A percentile compares a stretch with the other conserved stretches of the same genome.
These are phyloP conservation scores for Tenthredo distinguenda DNA, from an alignment of 2,888 invertebrate genomes.

Conservation along the genomic window DNA sequence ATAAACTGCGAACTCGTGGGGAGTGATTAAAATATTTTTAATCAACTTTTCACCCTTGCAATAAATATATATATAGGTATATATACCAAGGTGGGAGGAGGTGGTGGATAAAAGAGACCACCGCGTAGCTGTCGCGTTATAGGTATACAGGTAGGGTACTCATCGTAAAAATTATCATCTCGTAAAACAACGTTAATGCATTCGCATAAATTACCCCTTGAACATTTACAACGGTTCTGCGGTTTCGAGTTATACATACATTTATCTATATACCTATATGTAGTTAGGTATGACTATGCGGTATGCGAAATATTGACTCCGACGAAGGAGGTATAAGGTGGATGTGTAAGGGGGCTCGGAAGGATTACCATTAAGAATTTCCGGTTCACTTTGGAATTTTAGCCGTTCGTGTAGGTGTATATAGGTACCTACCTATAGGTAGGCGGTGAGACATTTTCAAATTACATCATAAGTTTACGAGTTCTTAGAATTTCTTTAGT, in stretches of 20 bases:
- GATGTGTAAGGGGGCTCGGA: not conserved
- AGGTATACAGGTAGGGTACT: not conserved
- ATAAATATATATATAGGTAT: not conserved
- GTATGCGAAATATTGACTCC: slow-evolving; percentile 46
- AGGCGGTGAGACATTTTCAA: not conserved
- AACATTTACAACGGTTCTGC: slow-evolving; percentile 37
- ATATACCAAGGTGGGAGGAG: not conserved
- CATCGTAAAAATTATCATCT: slow-evolving; percentile 46
- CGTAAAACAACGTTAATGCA: slow-evolving; percentile 37
- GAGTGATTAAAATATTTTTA: slow-evolving; percentile 37
- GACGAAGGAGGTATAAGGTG: not conserved
- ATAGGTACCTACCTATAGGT: not conserved
- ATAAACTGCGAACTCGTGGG: not conserved
- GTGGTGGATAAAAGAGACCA: slow-evolving; percentile 3
- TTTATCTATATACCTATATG: not conserved
- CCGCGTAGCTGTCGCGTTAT: not conserved
- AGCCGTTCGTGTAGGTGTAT: not conserved
- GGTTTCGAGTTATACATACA: not conserved
- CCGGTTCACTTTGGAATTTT: slow-evolving; percentile 46
- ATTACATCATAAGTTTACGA: slow-evolving; percentile 24
- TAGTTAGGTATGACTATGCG: slow-evolving; percentile 15
- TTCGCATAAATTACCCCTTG: slow-evolving; percentile 35
- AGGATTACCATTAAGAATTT: slow-evolving; percentile 15
- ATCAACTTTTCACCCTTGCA: slow-evolving; percentile 20
- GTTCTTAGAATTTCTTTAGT: slow-evolving; percentile 11